Base-by-base conservation (phyloP, 2,797 vertebrate genomes). In the Bradypodion pumilum region DNA sequence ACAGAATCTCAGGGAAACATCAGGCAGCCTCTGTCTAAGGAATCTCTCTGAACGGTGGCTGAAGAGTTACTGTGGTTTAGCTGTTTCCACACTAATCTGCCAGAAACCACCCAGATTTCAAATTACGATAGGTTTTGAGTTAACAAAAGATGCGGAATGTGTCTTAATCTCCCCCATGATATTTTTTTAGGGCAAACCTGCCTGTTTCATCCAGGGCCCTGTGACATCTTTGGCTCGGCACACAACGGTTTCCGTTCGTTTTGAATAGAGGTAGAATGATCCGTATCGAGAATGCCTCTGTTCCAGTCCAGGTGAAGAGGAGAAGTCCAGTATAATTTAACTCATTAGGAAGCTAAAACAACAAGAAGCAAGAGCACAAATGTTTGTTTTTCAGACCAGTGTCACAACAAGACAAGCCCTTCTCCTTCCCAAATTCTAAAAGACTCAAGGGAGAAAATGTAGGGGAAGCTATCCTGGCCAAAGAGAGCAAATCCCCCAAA, bases 281-380 rank as follows among this genome's bases (percentile, higher is more conserved):
- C 90, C 92, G 92, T 63, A 88, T 2, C 87, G 87, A 86, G 19
- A 90, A 86, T 81, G 92, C 91, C 94, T 95, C 86, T 86, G 72
- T 83, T 88, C 88, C 91, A 85, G 74, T 27, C 84, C 56, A 84
- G 4, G 35, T 4, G 42, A 49, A 9, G 75, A 42, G 1, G 89
- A 89, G 86, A 80, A 87, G 83, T 82, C 78, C 63, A 1, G 65
- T 86, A 82, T 52, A 90, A 91, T 90, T 96, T 96, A 99, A 94
- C 95, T 97, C 96, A 99, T 97, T 78, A 99, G 95, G 95, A 99
- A 99, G 94, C 98, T 99, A 95, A 4, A 82, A n/a, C n/a, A n/a
- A n/a, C n/a, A n/a, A n/a, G n/a, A 96, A 94, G 16, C 92, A 29
- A 42, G 88, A 49, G 35, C 91, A 80, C 92, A 63, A 3, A 80